phyloP scores from a whole-genome alignment of 2,113 vertebrate genomes.

The Balaeniceps rex region DNA sequence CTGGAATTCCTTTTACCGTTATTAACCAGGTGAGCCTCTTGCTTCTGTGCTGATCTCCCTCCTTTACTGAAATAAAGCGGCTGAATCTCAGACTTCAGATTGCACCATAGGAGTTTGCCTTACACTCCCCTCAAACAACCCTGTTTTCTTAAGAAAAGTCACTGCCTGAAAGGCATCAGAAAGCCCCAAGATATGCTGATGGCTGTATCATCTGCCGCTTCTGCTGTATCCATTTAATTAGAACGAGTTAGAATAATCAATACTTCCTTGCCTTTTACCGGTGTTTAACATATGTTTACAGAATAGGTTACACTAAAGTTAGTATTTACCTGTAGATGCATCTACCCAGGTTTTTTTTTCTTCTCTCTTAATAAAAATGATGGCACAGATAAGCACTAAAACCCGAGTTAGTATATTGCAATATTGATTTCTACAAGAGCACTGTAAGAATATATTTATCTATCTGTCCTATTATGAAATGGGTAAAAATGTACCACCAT shows the following conservation, averaged over 20 bases:
- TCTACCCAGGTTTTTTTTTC: not conserved
- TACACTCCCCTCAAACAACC: not conserved
- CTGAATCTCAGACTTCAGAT: not conserved
- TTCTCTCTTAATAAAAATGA: constrained; percentile 16
- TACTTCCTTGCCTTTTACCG: not conserved
- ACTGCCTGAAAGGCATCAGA: not conserved
- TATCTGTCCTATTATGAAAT: constrained; percentile 24
- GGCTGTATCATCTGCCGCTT: not conserved
- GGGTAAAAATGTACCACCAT: constrained; percentile 1
- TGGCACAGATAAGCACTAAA: constrained; percentile 10
- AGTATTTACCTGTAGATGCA: not conserved
- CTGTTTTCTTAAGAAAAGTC: not conserved
- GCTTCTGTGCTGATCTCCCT: not conserved
- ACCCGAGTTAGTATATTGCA: not conserved
- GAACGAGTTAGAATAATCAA: not conserved
- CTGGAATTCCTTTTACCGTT: not conserved
- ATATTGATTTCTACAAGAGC: constrained; percentile 28
- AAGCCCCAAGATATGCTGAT: not conserved
- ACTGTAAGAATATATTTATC: constrained; percentile 20
- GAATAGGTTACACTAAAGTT: not conserved
- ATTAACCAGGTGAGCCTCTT: not conserved
- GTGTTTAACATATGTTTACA: not conserved
- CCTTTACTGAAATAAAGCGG: not conserved
- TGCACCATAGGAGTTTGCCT: not conserved
- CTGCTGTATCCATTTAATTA: not conserved